Percentiles rank a stretch among this genome's conserved stretches.
Evolutionary conservation across 2,797 vertebrate species (phyloP).

Genomic region (Chiroxiphia lanceolata): DNA sequence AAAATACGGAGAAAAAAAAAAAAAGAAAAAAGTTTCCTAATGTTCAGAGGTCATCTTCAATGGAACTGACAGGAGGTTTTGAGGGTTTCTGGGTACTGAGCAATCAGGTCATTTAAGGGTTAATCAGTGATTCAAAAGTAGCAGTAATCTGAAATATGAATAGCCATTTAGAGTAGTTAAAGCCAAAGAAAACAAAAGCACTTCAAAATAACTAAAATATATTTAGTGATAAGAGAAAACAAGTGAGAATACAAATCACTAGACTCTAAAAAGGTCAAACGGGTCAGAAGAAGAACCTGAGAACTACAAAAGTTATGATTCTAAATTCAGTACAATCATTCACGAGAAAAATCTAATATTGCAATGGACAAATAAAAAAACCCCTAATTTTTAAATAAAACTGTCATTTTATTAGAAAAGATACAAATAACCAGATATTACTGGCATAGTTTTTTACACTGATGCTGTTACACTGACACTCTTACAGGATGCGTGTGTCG

Average conservation of each 20-base stretch:
- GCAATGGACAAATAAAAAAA: neutral
- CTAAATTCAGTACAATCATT: neutral
- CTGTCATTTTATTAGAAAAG: neutral
- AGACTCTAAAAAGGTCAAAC: rapidly evolving
- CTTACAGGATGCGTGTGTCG: neutral
- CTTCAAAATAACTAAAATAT: neutral
- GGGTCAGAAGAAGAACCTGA: neutral
- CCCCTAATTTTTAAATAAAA: neutral
- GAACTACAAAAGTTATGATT: neutral
- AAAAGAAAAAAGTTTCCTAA: neutral
- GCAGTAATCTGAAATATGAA: neutral
- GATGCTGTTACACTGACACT: neutral
- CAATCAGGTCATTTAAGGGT: neutral
- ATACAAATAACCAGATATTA: neutral
- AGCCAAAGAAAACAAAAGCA: neutral
- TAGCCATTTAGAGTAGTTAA: neutral
- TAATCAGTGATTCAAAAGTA: neutral
- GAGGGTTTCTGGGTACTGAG: neutral
- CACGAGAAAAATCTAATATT: neutral
- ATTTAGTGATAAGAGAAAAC: neutral
- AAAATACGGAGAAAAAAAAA: neutral
- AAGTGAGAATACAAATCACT: neutral
- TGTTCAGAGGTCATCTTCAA: neutral
- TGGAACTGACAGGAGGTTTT: neutral
- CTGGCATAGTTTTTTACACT: neutral